phyloP scores from a whole-genome alignment of 1,140 invertebrate species.

The Nasonia longicornis region DNA sequence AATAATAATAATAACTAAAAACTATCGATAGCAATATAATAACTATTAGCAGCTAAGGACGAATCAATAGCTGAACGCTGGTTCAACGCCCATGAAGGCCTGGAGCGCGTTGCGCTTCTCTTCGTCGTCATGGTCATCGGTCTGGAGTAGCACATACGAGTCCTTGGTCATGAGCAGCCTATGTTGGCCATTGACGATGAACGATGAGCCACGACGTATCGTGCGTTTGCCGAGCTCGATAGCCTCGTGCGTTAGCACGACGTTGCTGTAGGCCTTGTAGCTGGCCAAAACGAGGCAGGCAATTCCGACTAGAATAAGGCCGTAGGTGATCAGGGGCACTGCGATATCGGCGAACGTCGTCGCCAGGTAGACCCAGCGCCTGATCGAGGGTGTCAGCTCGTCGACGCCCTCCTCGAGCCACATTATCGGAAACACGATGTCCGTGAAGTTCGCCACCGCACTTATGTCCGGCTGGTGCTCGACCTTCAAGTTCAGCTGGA shows the following conservation, averaged over 20 bases:
- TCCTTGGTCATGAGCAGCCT: conserved; percentile 74
- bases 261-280: conserved; percentile 79
- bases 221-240: conserved; percentile 81
- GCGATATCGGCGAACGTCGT: conserved; percentile 80
- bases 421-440: conserved; percentile 87
- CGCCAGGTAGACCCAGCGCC: conserved; percentile 81
- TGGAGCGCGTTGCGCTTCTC: conserved; percentile 26
- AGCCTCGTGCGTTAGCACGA: conserved; percentile 80
- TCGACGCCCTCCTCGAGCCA: conserved; percentile 91
- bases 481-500: conserved; percentile 86
- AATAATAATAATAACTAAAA: not conserved
- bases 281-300: conserved; percentile 75
- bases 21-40: conserved; percentile 14
- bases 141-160: conserved; percentile 71
- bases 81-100: conserved; percentile 37
- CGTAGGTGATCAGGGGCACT: conserved; percentile 78
- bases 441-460: conserved; percentile 80
- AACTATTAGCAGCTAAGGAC: not conserved
- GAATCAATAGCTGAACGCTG: conserved; percentile 36
- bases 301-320: conserved; percentile 77
- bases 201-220: conserved; percentile 77
- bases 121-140: conserved; percentile 56
- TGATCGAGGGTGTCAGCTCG: conserved; percentile 80
- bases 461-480: conserved; percentile 78
- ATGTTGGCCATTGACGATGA: conserved; percentile 79